Evolutionary conservation across 2,888 invertebrate genomes (phyloP), one percentile per base, ranked within the genome.

Genomic region (Ophraella communa): DNA sequence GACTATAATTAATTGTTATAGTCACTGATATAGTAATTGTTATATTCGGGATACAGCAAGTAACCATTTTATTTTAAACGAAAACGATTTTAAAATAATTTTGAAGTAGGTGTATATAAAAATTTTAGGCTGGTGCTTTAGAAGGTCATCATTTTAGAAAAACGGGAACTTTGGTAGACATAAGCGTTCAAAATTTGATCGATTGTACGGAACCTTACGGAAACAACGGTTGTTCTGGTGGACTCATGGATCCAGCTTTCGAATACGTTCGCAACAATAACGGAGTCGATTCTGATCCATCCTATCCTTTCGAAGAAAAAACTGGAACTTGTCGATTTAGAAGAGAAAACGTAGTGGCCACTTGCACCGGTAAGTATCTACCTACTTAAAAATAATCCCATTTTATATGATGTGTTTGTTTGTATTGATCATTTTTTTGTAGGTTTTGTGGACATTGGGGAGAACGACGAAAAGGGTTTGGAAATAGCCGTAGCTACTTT

Each of bases 401-500:
- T 11, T 11, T 3, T 11, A 20, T 30, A 5, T 14, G 23, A 7
- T 47, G 11, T n/a, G 1, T 24, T 27, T 18, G 33, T 30, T 20
- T 23, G 4, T 52, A 14, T 4, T 0, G 3, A 8, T 7, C 18
- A 75, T 87, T 55, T 61, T 47, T 62, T 71, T 82, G 85, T 85
- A 57, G 95, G 95, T 10, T 93, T 87, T 79, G 87, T 88, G 60
- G 91, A 93, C 79, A 84, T 96, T 65, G 87, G 90, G 0, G 75
- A 84, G 60, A 92, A 91, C 0, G 87, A 89, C 78, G 96, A 96
- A 82, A 78, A 86, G 17, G 88, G 89, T 76, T 84, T 96, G 76
- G 87, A 88, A 83, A 83, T 85, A 68, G 96, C 95, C 5, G 88
- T 95, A 52, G 95, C 95, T 61, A 91, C 92, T 0, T 81, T 92